phyloP scores from a whole-genome alignment of 2,797 vertebrate species.

The Calcarius lapponicus region DNA sequence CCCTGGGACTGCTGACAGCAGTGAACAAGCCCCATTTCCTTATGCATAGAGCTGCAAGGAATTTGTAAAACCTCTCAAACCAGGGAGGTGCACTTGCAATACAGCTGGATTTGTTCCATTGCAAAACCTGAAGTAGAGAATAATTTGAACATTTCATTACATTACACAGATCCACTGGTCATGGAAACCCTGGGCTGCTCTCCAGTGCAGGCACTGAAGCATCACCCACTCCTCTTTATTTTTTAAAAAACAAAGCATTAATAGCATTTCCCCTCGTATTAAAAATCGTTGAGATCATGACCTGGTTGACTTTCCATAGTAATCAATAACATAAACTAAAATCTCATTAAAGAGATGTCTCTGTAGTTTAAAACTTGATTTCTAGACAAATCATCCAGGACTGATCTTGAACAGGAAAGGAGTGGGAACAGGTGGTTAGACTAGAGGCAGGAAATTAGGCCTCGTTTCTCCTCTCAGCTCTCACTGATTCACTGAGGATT shows the following conservation, averaged over 20 bases:
- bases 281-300: accelerated
- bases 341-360: not conserved
- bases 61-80: not conserved
- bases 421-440: slow-evolving; percentile 58
- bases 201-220: not conserved
- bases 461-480: slow-evolving; percentile 4
- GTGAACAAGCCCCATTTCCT: not conserved
- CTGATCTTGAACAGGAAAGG: slow-evolving; percentile 19
- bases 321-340: not conserved
- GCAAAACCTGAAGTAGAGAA: not conserved
- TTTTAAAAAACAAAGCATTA: not conserved
- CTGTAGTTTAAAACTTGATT: not conserved
- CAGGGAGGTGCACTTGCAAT: not conserved
- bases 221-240: not conserved
- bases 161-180: not conserved
- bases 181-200: not conserved
- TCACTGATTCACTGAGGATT: not conserved
- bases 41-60: not conserved
- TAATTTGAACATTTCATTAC: not conserved
- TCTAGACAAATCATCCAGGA: not conserved
- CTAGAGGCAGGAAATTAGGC: slow-evolving; percentile 47
- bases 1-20: not conserved
- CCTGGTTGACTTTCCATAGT: not conserved
- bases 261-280: not conserved
- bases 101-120: not conserved